phyloP scores from a whole-genome alignment of 2,797 vertebrate genomes.

The Xiphorhynchus erythropygius region DNA sequence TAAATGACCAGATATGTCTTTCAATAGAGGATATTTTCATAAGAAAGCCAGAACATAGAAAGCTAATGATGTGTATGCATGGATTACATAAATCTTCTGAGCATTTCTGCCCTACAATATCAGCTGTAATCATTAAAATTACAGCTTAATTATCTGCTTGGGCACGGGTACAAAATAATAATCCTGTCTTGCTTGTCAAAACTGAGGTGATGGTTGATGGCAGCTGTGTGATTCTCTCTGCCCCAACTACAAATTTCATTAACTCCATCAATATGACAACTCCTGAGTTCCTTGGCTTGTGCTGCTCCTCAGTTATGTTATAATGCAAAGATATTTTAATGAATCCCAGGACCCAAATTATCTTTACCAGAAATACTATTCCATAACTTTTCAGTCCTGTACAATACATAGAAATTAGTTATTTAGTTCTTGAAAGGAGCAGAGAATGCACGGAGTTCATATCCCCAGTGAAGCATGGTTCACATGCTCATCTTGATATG shows the following conservation, averaged over 20 bases:
- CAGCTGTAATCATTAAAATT: not conserved
- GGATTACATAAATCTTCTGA: not conserved
- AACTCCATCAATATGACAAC: not conserved
- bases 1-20: not conserved
- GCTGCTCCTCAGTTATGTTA: not conserved
- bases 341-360: not conserved
- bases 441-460: not conserved
- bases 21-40: not conserved
- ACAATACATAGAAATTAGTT: not conserved
- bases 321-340: not conserved
- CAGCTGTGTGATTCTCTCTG: not conserved
- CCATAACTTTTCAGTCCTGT: not conserved
- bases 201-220: not conserved
- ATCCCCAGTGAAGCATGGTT: not conserved
- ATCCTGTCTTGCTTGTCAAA: conserved; percentile 6
- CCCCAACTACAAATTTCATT: not conserved
- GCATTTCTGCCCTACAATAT: not conserved
- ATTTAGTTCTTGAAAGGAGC: not conserved
- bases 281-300: not conserved
- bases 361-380: not conserved
- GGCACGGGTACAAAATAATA: not conserved
- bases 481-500: not conserved
- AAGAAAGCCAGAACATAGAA: not conserved
- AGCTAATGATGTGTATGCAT: not conserved
- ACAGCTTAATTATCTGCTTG: not conserved